Evolutionary conservation across 1,140 invertebrate species (phyloP), one percentile per base, ranked within the genome.

Genomic region (Scaptomyza graminum): DNA sequence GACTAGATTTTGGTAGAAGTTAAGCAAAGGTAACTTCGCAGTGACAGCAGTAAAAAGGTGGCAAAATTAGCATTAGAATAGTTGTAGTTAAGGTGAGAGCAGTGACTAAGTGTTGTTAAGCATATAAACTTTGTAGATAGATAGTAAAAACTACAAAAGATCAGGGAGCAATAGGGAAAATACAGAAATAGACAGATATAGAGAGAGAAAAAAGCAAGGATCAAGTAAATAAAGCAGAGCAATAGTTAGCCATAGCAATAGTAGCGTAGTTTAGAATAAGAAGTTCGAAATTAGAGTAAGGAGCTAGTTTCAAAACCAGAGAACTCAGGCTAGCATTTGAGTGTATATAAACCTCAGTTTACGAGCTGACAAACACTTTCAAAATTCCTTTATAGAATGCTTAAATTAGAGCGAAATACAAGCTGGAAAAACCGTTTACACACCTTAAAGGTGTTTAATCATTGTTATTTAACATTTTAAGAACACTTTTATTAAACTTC

Each of bases 81-180:
- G 52, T 9, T n/a, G 18, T 18, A 25, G 25, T 46, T 16, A 46
- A 31, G 18, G 41, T 57, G 28, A 59, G 31, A 55, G 72, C 46
- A 82, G 78, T 62, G 76, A 15, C 43, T 54, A 60, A 34, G 46
- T 54, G 67, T 57, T 46, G 46, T 57, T n/a, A n/a, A 72, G 63
- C 52, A 55, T 43, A 44, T 25, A 57, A 22, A 44, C 4, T 22
- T 41, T 46, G 16, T 46, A 57, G 70, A 79, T 74, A 60, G 70
- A 63, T 74, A 79, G 76, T 47, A 65, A 56, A 77, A 61, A 65
- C 76, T 79, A 80, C 77, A 57, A 49, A n/a, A 13, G 4, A 18
- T 55, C n/a, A 55, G 37, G 15, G 12, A 41, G 52, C 28, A 13
- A 52, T 2, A 34, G 13, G 12, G 31, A 16, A 47, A 28, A 63